phyloP scores from a whole-genome alignment of 1,140 invertebrate genomes.

The Leptinotarsa lineolata region DNA sequence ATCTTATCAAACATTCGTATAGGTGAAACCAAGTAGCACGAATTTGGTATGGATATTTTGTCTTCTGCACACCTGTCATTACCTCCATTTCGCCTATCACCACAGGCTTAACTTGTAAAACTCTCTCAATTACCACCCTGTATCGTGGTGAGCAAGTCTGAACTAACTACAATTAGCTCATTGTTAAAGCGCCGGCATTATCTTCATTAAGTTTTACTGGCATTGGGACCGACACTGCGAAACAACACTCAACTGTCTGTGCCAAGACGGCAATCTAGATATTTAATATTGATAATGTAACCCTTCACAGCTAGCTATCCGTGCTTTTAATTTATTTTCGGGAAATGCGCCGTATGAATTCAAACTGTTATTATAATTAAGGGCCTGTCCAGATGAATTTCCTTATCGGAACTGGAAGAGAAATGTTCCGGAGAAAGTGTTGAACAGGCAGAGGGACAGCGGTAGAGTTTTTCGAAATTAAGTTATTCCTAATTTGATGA shows the following conservation, averaged over 20 bases:
- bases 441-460: no score
- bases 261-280: conserved; percentile 49
- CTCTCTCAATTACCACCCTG: neutral
- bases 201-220: conserved; percentile 54
- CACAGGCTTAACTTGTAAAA: neutral
- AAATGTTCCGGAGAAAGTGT: no score
- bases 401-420: no score
- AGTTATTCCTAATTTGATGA: no score
- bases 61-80: neutral
- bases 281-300: conserved; percentile 54
- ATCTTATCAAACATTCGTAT: no score
- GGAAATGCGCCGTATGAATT: conserved; percentile 46
- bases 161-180: conserved; percentile 54
- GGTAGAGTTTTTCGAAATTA: no score
- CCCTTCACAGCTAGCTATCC: conserved; percentile 44
- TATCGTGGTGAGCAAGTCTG: conserved; percentile 15
- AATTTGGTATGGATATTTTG: neutral
- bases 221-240: conserved; percentile 39
- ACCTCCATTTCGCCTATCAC: neutral
- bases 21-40: neutral
- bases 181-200: conserved; percentile 52
- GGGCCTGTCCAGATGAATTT: conserved; percentile 34
- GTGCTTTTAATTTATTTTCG: conserved; percentile 47
- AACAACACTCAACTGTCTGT: conserved; percentile 48
- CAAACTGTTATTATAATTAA: conserved; percentile 41